Evolutionary conservation across 2,113 vertebrate genomes (phyloP).

Genomic region (Muntiacus reevesi): DNA sequence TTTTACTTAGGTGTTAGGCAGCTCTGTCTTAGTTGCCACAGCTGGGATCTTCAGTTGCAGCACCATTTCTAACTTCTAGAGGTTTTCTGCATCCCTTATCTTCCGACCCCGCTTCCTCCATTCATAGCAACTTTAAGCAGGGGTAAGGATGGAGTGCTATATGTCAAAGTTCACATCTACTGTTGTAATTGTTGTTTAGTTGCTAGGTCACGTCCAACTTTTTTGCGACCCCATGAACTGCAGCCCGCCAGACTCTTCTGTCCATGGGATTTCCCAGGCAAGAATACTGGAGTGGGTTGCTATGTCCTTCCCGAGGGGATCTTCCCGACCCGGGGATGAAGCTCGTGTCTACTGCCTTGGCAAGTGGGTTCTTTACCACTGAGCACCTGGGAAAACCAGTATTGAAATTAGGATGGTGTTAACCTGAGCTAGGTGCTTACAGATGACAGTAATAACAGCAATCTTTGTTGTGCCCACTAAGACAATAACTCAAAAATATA

Average conservation of each 20-base stretch:
- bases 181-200: not conserved
- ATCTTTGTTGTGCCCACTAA: not conserved
- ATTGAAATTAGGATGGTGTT: not conserved
- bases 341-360: not conserved
- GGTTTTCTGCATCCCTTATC: not conserved
- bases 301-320: not conserved
- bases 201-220: not conserved
- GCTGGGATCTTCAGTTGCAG: not conserved
- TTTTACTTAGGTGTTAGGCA: not conserved
- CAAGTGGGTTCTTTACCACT: not conserved
- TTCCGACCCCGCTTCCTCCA: not conserved
- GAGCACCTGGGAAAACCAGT: not conserved
- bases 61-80: not conserved
- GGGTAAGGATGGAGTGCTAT: not conserved
- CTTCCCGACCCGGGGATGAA: not conserved
- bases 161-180: not conserved
- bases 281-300: not conserved
- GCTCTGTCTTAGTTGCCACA: not conserved
- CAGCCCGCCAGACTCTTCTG: not conserved
- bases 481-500: not conserved
- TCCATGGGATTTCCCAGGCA: not conserved
- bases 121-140: not conserved
- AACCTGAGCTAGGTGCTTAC: not conserved
- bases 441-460: not conserved
- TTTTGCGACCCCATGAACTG: not conserved